These are phyloP conservation scores for Rhagonycha lutea DNA, from an alignment of 2,888 invertebrate species.

Conservation along the genomic window DNA sequence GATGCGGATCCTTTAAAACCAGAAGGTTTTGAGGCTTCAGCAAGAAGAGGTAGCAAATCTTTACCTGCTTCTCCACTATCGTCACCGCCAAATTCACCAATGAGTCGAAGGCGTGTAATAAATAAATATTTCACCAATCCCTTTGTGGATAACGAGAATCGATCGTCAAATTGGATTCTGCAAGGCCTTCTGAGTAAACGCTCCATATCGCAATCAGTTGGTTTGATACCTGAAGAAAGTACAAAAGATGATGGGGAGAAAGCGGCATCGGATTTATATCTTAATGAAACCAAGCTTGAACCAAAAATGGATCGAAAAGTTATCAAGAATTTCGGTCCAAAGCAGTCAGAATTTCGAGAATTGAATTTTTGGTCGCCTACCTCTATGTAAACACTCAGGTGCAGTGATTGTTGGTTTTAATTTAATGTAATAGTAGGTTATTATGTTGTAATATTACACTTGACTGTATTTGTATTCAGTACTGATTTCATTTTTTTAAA, in stretches of 20 bases:
- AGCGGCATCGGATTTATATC: slow-evolving; percentile 41
- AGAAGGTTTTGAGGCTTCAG: slow-evolving; percentile 50
- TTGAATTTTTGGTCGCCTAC: slow-evolving; percentile 88
- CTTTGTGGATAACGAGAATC: slow-evolving; percentile 52
- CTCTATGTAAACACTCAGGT: slow-evolving; percentile 65
- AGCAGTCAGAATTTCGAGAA: slow-evolving; percentile 75
- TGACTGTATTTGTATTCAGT: not conserved
- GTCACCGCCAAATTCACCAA: slow-evolving; percentile 66
- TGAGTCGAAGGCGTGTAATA: slow-evolving; percentile 55
- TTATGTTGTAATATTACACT: not conserved
- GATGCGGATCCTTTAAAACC: slow-evolving; percentile 42
- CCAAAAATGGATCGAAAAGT: slow-evolving; percentile 34
- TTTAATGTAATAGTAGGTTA: not conserved
- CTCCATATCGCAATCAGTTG: slow-evolving; percentile 60
- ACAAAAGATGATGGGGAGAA: slow-evolving; percentile 12
- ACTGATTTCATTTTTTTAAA: not conserved
- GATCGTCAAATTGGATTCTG: slow-evolving; percentile 65
- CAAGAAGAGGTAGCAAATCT: slow-evolving; percentile 70
- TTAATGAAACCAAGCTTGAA: slow-evolving; percentile 50
- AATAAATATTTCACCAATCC: slow-evolving; percentile 66
- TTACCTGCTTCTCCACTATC: slow-evolving; percentile 70
- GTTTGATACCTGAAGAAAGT: slow-evolving; percentile 65
- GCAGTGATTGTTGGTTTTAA: not conserved
- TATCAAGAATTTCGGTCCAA: slow-evolving; percentile 56
- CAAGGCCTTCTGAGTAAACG: slow-evolving; percentile 69